Percentiles rank a stretch among this genome's conserved stretches.
Evolutionary conservation across 2,113 vertebrate species (phyloP).

Genomic region (Scatophagus argus): DNA sequence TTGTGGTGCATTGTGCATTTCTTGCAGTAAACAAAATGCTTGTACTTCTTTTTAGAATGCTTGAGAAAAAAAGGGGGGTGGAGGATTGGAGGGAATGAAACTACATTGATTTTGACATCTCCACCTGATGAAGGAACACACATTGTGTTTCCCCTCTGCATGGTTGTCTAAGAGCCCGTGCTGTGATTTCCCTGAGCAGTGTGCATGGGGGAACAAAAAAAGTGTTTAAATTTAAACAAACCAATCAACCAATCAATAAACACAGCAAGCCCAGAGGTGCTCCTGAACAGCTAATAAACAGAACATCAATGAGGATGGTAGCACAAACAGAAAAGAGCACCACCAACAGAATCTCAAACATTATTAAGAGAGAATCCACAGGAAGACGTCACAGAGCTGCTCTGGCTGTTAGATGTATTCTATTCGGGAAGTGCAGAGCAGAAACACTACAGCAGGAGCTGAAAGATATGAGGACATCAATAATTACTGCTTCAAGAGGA

Average conservation of each 20-base stretch:
- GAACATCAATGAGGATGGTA: conserved; percentile 37
- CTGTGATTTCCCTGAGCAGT: conserved; percentile 59
- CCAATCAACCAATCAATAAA: conserved; percentile 72
- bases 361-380: conserved; percentile 33
- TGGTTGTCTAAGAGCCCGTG: conserved; percentile 29
- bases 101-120: conserved; percentile 64
- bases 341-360: conserved; percentile 42
- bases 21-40: conserved; percentile 15
- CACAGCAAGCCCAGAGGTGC: conserved; percentile 36
- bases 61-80: conserved; percentile 30
- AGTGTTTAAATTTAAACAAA: conserved; percentile 68
- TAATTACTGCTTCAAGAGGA: neutral
- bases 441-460: neutral
- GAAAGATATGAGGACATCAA: neutral
- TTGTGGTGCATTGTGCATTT: conserved; percentile 31
- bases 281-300: conserved; percentile 54
- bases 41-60: neutral
- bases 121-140: conserved; percentile 41
- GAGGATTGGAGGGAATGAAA: conserved; percentile 45
- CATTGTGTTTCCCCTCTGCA: conserved; percentile 40
- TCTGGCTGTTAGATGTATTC: conserved; percentile 20
- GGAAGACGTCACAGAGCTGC: conserved; percentile 23
- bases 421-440: neutral
- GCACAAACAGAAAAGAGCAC: conserved; percentile 30
- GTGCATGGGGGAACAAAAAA: conserved; percentile 32